Percentiles rank a stretch among this genome's conserved stretches.
These are phyloP conservation scores for Dolichopus griseipennis DNA, from an alignment of 2,888 invertebrate genomes.

Conservation along the genomic window DNA sequence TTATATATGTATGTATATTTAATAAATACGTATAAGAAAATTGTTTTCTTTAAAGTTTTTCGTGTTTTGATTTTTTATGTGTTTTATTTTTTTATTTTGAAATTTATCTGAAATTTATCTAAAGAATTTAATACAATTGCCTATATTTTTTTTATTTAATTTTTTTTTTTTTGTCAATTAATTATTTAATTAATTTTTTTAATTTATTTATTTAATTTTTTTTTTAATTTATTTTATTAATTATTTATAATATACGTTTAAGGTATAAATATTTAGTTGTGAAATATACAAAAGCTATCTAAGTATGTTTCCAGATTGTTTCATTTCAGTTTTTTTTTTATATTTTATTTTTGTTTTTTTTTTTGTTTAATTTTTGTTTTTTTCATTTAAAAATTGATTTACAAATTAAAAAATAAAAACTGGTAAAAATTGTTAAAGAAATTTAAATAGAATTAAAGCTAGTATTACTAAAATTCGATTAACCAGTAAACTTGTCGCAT, in stretches of 20 bases:
- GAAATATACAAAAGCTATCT: constrained; percentile 27
- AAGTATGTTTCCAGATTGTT: constrained; percentile 19
- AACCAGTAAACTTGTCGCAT: constrained; percentile 35
- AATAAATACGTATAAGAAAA: constrained; percentile 10
- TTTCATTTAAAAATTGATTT: neutral
- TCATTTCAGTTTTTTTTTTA: neutral
- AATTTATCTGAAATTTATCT: constrained; percentile 8
- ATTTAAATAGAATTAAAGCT: constrained; percentile 28
- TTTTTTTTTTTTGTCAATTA: neutral
- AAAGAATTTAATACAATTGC: constrained; percentile 10
- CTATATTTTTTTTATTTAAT: constrained; percentile 1
- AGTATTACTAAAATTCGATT: constrained; percentile 34
- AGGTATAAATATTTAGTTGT: constrained; percentile 16
- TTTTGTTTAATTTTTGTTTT: too few relatives aligned
- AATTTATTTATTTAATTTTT: neutral
- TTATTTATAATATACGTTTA: constrained; percentile 8
- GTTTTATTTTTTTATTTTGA: constrained; percentile 7
- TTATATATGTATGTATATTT: neutral
- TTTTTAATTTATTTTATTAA: neutral
- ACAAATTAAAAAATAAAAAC: constrained; percentile 3
- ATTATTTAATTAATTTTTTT: constrained; percentile 1
- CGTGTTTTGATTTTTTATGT: constrained; percentile 8
- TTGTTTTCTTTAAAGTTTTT: constrained; percentile 8
- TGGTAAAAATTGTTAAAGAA: constrained; percentile 6
- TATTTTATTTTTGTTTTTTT: neutral